Conservation (phyloP, 2,113 vertebrate species). For the Antechinus stuartii region DNA sequence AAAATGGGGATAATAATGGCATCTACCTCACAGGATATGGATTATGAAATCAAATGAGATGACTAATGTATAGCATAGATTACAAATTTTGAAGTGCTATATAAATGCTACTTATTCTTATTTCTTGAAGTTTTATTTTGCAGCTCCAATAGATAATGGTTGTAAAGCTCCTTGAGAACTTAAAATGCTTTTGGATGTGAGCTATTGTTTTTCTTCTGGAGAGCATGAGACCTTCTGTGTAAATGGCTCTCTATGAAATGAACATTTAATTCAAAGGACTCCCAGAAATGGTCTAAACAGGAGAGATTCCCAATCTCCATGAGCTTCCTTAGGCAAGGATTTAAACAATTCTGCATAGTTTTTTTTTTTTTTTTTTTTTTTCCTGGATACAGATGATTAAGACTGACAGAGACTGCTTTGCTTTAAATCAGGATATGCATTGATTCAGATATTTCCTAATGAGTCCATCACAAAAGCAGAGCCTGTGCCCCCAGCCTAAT, state of each 20-base stretch:
- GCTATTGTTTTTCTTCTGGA: neutral
- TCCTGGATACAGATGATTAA: neutral
- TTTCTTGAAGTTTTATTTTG: neutral
- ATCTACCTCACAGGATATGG: neutral
- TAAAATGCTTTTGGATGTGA: neutral
- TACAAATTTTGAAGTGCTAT: neutral
- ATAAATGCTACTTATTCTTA: neutral
- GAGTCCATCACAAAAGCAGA: neutral
- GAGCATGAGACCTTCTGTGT: neutral
- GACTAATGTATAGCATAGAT: neutral
- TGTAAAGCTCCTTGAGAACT: neutral
- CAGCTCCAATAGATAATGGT: neutral
- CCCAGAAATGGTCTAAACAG: neutral
- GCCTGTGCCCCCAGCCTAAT: neutral
- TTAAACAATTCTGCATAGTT: neutral
- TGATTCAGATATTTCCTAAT: neutral
- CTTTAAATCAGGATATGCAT: conserved; percentile 43
- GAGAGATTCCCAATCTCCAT: neutral
- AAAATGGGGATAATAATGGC: neutral
- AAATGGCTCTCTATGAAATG: neutral
- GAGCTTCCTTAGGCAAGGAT: neutral
- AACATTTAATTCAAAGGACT: neutral
- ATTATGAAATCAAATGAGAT: conserved; percentile 45
- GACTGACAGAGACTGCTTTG: conserved; percentile 1
- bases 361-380: neutral